Base-by-base conservation (phyloP, 2,113 vertebrate species). In the Gnathonemus longibarbis region DNA sequence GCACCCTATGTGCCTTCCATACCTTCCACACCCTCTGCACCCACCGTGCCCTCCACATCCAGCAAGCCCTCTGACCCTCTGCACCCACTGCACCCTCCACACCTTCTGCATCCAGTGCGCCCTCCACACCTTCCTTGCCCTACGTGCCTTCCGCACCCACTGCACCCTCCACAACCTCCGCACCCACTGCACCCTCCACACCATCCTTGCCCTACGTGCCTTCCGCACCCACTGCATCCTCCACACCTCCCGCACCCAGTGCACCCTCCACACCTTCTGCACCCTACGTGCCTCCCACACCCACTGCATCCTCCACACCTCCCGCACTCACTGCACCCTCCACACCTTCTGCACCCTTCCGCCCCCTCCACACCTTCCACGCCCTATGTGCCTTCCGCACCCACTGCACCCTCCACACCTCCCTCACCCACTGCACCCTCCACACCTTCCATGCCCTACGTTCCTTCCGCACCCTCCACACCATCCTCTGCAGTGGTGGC, bases 271-370 rank as follows among this genome's bases (percentile, higher is more conserved):
- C n/a, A 19, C 15, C 15, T 9, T 0, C 31, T 39, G n/a, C 7
- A 1, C 66, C 35, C 35, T 35, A 35, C 0, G 35, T 35, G 35
- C 48, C 48, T 2, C 10, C 21, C 0, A 0, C 9, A 2, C n/a
- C 27, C 27, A 4, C 66, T 35, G 35, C 2, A 35, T 2, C 35
- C 35, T 35, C 49, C 49, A 49, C 48, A 49, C 48, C 48, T 13
- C 0, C 5, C 1, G 0, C 19, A 24, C 19, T 0, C 53, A 35
- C 11, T 4, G 31, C 1, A 1, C 8, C n/a, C 9, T 74, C 66
- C 27, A 7, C 31, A n/a, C 8, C 3, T 2, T 15, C 27, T 1
- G 0, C 9, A 74, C 17, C n/a, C 2, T n/a, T 5, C 0, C 5
- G 0, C 31, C 31, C 3, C 13, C 21, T 5, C 4, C 66, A 13